Conservation (phyloP, 1,140 invertebrate genomes). For the Arion vulgaris region DNA sequence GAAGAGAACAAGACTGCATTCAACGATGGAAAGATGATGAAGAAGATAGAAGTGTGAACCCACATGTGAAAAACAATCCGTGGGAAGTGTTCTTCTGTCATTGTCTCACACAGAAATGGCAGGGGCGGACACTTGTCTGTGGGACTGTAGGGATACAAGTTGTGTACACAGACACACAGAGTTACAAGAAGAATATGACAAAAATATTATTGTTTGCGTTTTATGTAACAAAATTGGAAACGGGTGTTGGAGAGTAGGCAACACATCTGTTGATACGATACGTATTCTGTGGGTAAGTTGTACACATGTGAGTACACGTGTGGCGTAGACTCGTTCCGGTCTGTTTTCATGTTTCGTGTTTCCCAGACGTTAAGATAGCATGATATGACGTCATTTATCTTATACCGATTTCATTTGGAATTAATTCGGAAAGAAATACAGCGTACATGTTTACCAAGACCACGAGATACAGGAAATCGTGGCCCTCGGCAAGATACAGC, state of each 20-base stretch:
- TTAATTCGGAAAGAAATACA: no score
- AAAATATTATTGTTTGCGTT: background rate
- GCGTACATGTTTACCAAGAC: no score
- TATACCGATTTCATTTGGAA: no score
- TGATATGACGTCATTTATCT: no score
- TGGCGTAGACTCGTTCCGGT: background rate
- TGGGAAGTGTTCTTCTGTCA: background rate
- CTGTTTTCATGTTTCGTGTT: background rate
- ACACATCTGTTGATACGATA: background rate
- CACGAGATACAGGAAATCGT: no score
- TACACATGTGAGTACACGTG: background rate
- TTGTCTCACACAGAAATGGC: background rate
- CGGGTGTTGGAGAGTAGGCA: background rate
- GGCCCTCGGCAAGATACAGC: no score
- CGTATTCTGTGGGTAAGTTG: no score
- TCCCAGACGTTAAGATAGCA: no score
- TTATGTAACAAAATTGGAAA: background rate
- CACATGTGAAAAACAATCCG: slow-evolving; percentile 7
- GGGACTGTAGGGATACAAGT: background rate
- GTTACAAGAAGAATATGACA: background rate
- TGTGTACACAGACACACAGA: background rate
- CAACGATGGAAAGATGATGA: background rate
- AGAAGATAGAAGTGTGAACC: background rate
- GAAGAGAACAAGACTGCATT: background rate
- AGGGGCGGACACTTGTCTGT: background rate